Conservation (phyloP, 2,113 vertebrate genomes). For the Cololabis saira region DNA sequence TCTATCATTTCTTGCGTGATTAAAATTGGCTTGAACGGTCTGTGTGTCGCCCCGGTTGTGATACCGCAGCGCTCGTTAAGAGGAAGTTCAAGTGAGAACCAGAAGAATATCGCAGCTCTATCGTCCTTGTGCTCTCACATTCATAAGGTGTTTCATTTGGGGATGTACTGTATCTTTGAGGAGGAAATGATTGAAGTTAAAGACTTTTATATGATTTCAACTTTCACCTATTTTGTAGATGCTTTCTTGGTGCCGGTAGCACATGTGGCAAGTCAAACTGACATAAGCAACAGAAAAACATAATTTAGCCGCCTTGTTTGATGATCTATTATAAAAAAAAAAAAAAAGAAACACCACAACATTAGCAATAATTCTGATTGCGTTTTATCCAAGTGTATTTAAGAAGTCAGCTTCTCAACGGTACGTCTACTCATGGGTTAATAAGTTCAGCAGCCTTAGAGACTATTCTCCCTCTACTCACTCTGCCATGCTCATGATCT, state of each 20-base stretch:
- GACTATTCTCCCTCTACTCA: neutral
- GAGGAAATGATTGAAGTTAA: neutral
- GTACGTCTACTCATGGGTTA: too few species aligned
- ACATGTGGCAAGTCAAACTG: neutral
- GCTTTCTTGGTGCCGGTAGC: neutral
- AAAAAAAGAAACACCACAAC: neutral
- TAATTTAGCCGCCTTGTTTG: neutral
- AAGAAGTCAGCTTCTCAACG: neutral
- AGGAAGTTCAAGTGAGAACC: neutral
- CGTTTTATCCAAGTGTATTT: neutral
- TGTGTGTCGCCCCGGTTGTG: too few species aligned
- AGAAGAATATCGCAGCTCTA: neutral
- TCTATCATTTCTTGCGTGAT: too few species aligned
- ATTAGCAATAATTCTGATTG: neutral
- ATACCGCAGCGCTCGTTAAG: too few species aligned
- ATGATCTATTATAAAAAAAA: neutral
- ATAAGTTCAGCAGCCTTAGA: neutral
- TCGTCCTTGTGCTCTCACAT: neutral
- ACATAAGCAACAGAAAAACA: neutral
- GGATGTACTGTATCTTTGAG: neutral
- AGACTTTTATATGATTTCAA: neutral
- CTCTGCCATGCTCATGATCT: neutral
- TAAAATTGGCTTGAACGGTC: too few species aligned
- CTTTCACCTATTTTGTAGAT: neutral
- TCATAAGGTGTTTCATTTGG: too few species aligned